Evolutionary conservation across 2,797 vertebrate genomes (phyloP), one percentile per base, ranked within the genome.

Genomic region (Liasis olivaceus): DNA sequence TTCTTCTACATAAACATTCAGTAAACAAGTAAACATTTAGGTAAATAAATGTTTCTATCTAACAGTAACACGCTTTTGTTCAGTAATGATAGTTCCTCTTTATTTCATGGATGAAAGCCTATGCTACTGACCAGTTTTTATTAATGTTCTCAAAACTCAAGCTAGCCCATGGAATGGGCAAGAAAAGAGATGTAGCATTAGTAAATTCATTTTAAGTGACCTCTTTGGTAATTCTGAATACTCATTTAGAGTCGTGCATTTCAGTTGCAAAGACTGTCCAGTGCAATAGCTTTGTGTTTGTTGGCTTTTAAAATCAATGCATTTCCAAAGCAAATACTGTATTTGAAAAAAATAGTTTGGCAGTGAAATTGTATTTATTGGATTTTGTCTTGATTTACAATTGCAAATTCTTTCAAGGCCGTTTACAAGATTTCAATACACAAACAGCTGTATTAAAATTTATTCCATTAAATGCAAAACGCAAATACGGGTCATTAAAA

Each of bases 51-150:
- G 24, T 93, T 96, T 51, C 59, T 59, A 20, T 72, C 93, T 95
- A 81, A 93, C 91, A 91, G 89, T 95, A 90, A 94, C 94, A 94
- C 77, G 77, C 90, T 96, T 95, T 77, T 90, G 89, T 95, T 91
- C 94, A 17, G 85, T 91, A 95, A 91, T 96, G 91, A 95, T 86
- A 90, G 26, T 28, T 60, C 92, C 20, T 81, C 42, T 4, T 89
- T 90, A 94, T 95, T 93, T 90, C n/a, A 20, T 90, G 95, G 95
- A 64, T 94, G 69, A 96, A 26, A 96, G 72, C 77, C 87, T 72
- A 28, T 88, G 89, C 47, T 69, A 60, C 95, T 96, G 95, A 88
- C 69, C 94, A 85, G 47, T 95, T 60, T 90, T 95, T 92, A 90
- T 91, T 93, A 81, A 93, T 54, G 31, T 91, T 96, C 36, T 60